Percentiles rank a stretch among this genome's conserved stretches.
Conservation (phyloP, 1,140 invertebrate species). For the Zaprionus capensis region DNA sequence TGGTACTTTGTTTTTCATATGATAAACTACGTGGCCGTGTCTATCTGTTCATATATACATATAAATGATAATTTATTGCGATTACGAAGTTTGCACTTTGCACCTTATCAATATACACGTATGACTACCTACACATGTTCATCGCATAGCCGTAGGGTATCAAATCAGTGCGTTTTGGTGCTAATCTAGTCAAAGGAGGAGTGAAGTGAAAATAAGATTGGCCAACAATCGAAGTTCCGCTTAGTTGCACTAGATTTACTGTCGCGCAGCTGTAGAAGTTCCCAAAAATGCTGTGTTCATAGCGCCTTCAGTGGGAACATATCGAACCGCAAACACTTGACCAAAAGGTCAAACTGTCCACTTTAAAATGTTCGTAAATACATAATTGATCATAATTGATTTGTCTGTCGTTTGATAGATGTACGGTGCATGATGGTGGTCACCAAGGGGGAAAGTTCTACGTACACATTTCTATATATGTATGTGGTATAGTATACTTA, state of each 20-base stretch:
- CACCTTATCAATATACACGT: slow-evolving; percentile 45
- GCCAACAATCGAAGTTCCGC: not conserved
- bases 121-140: not conserved
- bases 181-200: slow-evolving; percentile 58
- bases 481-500: not conserved
- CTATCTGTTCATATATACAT: slow-evolving; percentile 15
- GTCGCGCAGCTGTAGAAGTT: slow-evolving; percentile 52
- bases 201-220: slow-evolving; percentile 28
- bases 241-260: slow-evolving; percentile 8
- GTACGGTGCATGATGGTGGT: slow-evolving; percentile 6
- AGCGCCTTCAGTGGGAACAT: slow-evolving; percentile 41
- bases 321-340: slow-evolving; percentile 62
- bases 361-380: slow-evolving; percentile 43
- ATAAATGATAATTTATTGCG: slow-evolving; percentile 33
- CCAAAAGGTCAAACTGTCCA: slow-evolving; percentile 40
- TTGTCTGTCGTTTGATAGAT: slow-evolving; percentile 50
- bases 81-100: slow-evolving; percentile 72
- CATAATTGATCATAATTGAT: slow-evolving; percentile 80
- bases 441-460: slow-evolving; percentile 30
- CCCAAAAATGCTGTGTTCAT: slow-evolving; percentile 26
- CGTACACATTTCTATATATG: not conserved
- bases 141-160: slow-evolving; percentile 2
- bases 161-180: not conserved
- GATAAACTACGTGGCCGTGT: slow-evolving; percentile 54
- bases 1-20: slow-evolving; percentile 32